phyloP scores from a whole-genome alignment of 2,888 invertebrate species.

The Eumacrocentrus americanus region DNA sequence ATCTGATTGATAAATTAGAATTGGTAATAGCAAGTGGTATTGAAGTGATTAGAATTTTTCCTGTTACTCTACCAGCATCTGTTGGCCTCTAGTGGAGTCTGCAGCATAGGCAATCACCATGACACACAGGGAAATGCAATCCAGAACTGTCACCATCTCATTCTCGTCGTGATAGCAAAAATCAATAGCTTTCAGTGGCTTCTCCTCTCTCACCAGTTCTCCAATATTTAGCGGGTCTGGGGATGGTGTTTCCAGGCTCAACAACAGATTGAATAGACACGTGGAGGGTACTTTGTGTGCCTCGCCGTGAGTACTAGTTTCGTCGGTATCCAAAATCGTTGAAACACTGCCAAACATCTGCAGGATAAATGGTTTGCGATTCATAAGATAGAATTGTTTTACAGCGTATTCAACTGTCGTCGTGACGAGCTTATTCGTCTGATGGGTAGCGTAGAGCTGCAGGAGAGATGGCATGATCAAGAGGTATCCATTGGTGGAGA shows the following conservation, averaged over 20 bases:
- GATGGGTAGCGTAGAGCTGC: slow-evolving; percentile 96
- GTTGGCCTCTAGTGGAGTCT: slow-evolving; percentile 89
- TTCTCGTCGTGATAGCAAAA: slow-evolving; percentile 99
- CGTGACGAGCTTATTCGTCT: slow-evolving; percentile 93
- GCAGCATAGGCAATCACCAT: slow-evolving; percentile 99
- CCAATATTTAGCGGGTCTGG: slow-evolving; percentile 94
- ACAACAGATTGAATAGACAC: slow-evolving; percentile 87
- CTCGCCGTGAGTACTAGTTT: slow-evolving; percentile 85
- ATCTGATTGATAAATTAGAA: slow-evolving; percentile 43
- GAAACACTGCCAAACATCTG: slow-evolving; percentile 99
- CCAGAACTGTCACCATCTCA: slow-evolving; percentile 94
- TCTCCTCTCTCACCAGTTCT: slow-evolving; percentile 88
- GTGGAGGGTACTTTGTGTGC: slow-evolving; percentile 92
- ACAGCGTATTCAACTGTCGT: slow-evolving; percentile 97
- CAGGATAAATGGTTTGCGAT: slow-evolving; percentile 96
- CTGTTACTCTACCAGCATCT: slow-evolving; percentile 76
- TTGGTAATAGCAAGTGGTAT: neutral
- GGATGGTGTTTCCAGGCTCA: slow-evolving; percentile 92
- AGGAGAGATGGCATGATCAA: slow-evolving; percentile 97
- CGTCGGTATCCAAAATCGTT: slow-evolving; percentile 91
- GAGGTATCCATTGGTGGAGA: slow-evolving; percentile 95
- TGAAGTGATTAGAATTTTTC: neutral
- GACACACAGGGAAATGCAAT: slow-evolving; percentile 97
- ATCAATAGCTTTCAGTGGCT: slow-evolving; percentile 92
- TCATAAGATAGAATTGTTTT: slow-evolving; percentile 97